phyloP scores from a whole-genome alignment of 2,888 invertebrate species.

The Acrobasis suavella region DNA sequence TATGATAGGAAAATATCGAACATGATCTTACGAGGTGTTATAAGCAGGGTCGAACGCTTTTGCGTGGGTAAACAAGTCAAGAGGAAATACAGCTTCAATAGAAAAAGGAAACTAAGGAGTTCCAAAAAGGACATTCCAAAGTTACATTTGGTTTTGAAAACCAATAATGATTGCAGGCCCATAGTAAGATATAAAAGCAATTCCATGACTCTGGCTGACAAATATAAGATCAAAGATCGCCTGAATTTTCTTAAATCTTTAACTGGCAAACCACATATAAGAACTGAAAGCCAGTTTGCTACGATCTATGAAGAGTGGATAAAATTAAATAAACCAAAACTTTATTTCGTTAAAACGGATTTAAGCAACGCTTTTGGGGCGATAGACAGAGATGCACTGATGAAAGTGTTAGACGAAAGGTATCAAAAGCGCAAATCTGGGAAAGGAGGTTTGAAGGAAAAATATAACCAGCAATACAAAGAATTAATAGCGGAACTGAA shows the following conservation, averaged over 20 bases:
- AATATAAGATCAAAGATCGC: conserved; percentile 63
- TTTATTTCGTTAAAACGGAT: conserved; percentile 75
- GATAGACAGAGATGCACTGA: conserved; percentile 60
- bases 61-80: conserved; percentile 53
- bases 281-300: conserved; percentile 56
- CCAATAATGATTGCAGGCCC: conserved; percentile 62
- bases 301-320: conserved; percentile 58
- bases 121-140: conserved; percentile 62
- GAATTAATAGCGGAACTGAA: conserved; percentile 62
- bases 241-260: conserved; percentile 57
- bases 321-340: conserved; percentile 54
- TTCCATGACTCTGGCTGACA: conserved; percentile 43
- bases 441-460: conserved; percentile 41
- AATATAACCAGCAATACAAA: conserved; percentile 56
- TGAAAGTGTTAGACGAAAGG: conserved; percentile 57
- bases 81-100: conserved; percentile 42
- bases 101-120: conserved; percentile 47
- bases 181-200: conserved; percentile 68
- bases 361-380: conserved; percentile 77
- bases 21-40: conserved; percentile 54
- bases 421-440: conserved; percentile 42
- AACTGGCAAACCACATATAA: conserved; percentile 44
- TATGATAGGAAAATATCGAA: conserved; percentile 63
- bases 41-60: conserved; percentile 53
- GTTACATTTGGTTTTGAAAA: conserved; percentile 64